These are phyloP conservation scores for Leptopterna dolabrata DNA, from an alignment of 2,888 invertebrate genomes.

Conservation along the genomic window DNA sequence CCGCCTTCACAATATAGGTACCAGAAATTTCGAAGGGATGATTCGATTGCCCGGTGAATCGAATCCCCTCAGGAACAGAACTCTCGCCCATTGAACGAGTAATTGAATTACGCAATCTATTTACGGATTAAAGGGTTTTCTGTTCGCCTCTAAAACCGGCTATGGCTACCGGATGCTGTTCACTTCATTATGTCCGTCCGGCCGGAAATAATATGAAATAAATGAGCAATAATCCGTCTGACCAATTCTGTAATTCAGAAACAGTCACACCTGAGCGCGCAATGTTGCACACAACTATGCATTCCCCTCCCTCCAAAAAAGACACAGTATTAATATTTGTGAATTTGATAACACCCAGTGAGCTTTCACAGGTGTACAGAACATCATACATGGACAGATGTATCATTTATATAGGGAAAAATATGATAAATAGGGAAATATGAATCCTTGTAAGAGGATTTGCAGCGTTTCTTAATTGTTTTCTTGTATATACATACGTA, in stretches of 20 bases:
- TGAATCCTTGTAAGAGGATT: no score
- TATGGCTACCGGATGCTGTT: neutral
- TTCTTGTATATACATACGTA: no score
- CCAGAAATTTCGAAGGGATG: neutral
- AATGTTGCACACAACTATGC: no score
- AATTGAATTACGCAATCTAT: neutral
- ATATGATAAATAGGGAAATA: no score
- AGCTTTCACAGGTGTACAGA: no score
- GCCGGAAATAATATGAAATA: neutral
- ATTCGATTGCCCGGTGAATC: neutral
- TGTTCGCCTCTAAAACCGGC: neutral
- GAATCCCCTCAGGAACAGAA: neutral
- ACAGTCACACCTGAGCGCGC: no score
- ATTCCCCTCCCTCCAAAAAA: no score
- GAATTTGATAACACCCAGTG: no score
- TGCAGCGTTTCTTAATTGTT: no score
- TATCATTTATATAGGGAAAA: no score
- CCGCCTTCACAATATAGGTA: neutral
- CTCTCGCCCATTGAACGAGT: neutral
- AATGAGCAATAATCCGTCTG: neutral
- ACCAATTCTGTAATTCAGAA: neutral
- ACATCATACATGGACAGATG: no score
- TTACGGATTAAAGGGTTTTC: neutral
- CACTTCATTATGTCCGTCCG: neutral
- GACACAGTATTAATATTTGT: no score